Conservation (phyloP, 92 coral and sea anemone species). For the Metridium senile region DNA sequence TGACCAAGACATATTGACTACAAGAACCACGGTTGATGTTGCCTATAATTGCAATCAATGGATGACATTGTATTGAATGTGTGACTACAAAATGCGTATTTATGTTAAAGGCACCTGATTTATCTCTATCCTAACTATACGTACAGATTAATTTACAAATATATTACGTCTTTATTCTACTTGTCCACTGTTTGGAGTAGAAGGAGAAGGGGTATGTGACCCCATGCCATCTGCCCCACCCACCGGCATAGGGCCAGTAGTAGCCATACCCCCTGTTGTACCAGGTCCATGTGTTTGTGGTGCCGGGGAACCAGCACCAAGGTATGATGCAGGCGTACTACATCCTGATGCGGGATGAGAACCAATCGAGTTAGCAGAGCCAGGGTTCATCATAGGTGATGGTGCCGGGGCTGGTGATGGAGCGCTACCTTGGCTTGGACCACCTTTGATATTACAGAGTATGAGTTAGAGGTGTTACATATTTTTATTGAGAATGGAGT, state of each 20-base stretch:
- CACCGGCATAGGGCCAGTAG: constrained; percentile 39
- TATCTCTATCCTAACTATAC: no score
- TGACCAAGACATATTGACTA: no score
- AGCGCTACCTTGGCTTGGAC: constrained; percentile 16
- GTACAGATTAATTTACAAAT: not conserved
- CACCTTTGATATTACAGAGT: constrained; percentile 7
- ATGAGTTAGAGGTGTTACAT: no score
- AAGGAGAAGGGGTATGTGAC: constrained; percentile 61
- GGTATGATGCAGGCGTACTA: constrained; percentile 86
- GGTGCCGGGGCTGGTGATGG: constrained; percentile 80
- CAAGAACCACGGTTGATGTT: no score
- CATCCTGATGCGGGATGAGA: constrained; percentile 91
- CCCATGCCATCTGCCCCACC: constrained; percentile 68
- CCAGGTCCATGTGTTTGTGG: constrained; percentile 70
- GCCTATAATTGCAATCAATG: no score
- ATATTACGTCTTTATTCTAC: constrained; percentile 7
- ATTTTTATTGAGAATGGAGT: no score
- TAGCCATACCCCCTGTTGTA: constrained; percentile 57
- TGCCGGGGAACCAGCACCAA: constrained; percentile 75
- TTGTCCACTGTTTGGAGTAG: constrained; percentile 46
- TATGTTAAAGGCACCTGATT: no score
- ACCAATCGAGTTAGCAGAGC: constrained; percentile 66
- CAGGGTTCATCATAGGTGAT: constrained; percentile 77
- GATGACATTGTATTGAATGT: no score
- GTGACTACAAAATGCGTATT: no score